Evolutionary conservation across 2,888 invertebrate species (phyloP).

Genomic region (Priocnemis perturbator): DNA sequence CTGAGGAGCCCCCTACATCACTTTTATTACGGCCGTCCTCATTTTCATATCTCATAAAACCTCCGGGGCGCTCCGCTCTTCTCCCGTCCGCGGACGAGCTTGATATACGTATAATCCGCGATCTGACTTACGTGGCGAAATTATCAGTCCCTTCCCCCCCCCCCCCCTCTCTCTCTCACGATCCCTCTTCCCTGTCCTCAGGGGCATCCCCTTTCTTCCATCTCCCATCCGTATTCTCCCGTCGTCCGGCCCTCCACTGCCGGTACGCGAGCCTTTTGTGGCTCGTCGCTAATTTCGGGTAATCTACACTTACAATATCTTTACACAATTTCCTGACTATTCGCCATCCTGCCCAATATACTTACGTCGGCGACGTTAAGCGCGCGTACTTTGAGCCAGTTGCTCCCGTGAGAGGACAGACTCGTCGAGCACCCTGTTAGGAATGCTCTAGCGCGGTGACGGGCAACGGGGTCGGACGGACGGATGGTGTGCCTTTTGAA

Average conservation of each 20-base stretch:
- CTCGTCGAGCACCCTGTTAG: too few species aligned
- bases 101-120: slow-evolving; percentile 64
- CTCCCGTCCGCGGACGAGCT: slow-evolving; percentile 49
- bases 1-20: slow-evolving; percentile 77
- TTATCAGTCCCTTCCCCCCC: slow-evolving; percentile 44
- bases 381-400: too few species aligned
- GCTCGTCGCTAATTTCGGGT: too few species aligned
- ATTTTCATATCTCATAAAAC: slow-evolving; percentile 76
- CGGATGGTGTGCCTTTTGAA: too few species aligned
- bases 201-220: slow-evolving; percentile 27
- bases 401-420: too few species aligned
- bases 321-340: too few species aligned
- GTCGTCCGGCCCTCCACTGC: neutral
- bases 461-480: too few species aligned
- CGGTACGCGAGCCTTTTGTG: too few species aligned
- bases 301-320: too few species aligned
- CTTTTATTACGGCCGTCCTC: slow-evolving; percentile 76
- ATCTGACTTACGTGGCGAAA: slow-evolving; percentile 61
- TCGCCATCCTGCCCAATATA: too few species aligned
- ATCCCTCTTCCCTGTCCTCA: slow-evolving; percentile 14
- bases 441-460: too few species aligned
- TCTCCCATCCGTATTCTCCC: slow-evolving; percentile 28
- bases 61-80: slow-evolving; percentile 58
- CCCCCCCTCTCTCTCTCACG: slow-evolving; percentile 2
- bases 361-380: too few species aligned